phyloP scores from a whole-genome alignment of 2,797 vertebrate species.

The Silurus aristotelis region DNA sequence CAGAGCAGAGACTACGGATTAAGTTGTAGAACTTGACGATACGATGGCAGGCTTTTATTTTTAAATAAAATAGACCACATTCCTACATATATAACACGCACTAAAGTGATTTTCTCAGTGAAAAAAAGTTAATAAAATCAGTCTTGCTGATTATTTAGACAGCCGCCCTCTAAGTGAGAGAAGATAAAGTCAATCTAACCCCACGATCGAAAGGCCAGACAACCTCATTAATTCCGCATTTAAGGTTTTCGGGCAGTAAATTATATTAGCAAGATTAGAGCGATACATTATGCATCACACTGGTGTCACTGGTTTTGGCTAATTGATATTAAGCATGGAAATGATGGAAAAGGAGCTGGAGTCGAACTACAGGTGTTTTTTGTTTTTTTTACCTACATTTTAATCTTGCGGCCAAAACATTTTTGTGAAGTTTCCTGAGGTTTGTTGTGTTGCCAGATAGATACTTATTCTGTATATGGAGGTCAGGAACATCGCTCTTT shows the following conservation, averaged over 20 bases:
- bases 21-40: neutral
- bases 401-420: no score
- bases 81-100: neutral
- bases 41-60: neutral
- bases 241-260: constrained; percentile 27
- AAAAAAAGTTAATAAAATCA: neutral
- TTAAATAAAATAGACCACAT: neutral
- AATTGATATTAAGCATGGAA: neutral
- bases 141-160: constrained; percentile 59
- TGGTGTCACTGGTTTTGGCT: neutral
- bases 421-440: neutral
- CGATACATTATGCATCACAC: neutral
- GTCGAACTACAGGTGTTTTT: no score
- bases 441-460: neutral
- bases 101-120: neutral
- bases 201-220: constrained; percentile 44
- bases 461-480: neutral
- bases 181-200: constrained; percentile 62
- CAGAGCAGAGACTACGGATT: constrained; percentile 22
- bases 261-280: constrained; percentile 25
- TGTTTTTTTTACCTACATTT: no score
- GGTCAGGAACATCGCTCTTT: neutral
- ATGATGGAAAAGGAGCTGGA: neutral
- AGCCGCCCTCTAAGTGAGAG: constrained; percentile 60
- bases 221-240: constrained; percentile 43